Evolutionary conservation across 2,113 vertebrate species (phyloP).

Genomic region (Tretioscincus oriximinensis): DNA sequence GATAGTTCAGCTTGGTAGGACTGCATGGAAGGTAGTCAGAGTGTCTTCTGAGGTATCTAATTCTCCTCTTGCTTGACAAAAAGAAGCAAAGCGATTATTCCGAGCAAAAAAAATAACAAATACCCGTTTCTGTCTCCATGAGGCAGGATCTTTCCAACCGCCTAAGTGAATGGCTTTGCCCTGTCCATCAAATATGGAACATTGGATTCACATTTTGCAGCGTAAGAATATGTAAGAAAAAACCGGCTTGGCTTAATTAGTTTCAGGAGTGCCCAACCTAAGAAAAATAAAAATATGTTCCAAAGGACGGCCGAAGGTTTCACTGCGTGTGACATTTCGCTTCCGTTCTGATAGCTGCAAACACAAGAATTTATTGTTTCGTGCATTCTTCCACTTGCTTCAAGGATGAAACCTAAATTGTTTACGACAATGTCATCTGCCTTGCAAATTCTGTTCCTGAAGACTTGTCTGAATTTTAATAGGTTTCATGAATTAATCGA

Average conservation of each 20-base stretch:
- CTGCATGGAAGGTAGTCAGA: not conserved
- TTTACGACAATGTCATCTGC: slow-evolving; percentile 27
- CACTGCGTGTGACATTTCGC: not conserved
- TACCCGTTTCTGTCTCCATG: not conserved
- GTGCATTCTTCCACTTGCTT: not conserved
- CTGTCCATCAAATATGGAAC: not conserved
- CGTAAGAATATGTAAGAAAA: not conserved
- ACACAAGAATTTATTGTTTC: slow-evolving; percentile 24
- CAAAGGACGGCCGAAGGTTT: not conserved
- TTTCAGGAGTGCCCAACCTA: not conserved
- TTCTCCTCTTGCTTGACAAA: not conserved
- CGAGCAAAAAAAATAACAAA: not conserved
- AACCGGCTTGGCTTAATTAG: accelerated
- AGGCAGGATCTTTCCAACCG: not conserved
- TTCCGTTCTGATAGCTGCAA: not conserved
- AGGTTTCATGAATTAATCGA: slow-evolving; percentile 34
- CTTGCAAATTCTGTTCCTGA: not conserved
- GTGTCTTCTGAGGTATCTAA: not conserved
- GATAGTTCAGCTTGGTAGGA: too few species aligned
- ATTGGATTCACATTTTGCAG: not conserved
- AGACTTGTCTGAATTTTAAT: slow-evolving; percentile 27
- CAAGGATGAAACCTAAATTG: slow-evolving; percentile 18
- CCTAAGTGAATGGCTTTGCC: not conserved
- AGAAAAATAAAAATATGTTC: not conserved
- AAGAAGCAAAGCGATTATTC: not conserved